Conservation (phyloP, 2,113 vertebrate species). For the Oceanodroma tethys region DNA sequence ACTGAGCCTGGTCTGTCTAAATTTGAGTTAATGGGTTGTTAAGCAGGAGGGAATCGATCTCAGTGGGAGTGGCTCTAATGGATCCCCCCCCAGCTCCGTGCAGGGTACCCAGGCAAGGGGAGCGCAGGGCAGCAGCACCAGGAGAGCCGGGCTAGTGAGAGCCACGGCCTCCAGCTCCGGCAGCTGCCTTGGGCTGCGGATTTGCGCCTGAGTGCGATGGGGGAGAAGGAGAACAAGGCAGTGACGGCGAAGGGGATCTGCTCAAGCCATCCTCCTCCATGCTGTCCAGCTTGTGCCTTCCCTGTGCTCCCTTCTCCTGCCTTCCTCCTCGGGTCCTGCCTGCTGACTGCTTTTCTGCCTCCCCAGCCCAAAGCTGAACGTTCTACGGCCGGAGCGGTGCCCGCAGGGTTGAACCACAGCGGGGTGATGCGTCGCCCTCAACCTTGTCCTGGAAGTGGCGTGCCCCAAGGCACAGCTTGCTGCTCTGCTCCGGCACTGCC, state of each 20-base stretch:
- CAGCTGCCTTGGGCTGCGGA: not conserved
- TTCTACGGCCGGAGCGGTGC: fast-evolving
- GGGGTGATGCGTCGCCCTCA: not conserved
- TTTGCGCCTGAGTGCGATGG: not conserved
- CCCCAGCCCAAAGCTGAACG: not conserved
- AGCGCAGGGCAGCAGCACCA: not conserved
- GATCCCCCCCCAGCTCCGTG: no score
- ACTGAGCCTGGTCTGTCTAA: fast-evolving
- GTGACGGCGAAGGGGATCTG: fast-evolving
- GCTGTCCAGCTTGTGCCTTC: not conserved
- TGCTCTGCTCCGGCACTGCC: not conserved
- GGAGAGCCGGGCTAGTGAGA: not conserved
- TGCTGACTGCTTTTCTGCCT: not conserved
- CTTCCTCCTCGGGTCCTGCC: not conserved
- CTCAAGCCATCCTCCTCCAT: not conserved
- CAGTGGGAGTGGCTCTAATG: not conserved
- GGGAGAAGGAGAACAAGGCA: not conserved
- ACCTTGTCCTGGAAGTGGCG: fast-evolving
- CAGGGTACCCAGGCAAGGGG: not conserved
- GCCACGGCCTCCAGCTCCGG: not conserved
- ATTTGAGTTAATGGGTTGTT: not conserved
- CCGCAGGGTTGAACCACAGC: not conserved
- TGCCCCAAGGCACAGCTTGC: no score
- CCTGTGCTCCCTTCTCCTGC: no score
- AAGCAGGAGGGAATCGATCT: not conserved